Evolutionary conservation across 2,113 vertebrate genomes (phyloP).

Genomic region (Dascyllus trimaculatus): DNA sequence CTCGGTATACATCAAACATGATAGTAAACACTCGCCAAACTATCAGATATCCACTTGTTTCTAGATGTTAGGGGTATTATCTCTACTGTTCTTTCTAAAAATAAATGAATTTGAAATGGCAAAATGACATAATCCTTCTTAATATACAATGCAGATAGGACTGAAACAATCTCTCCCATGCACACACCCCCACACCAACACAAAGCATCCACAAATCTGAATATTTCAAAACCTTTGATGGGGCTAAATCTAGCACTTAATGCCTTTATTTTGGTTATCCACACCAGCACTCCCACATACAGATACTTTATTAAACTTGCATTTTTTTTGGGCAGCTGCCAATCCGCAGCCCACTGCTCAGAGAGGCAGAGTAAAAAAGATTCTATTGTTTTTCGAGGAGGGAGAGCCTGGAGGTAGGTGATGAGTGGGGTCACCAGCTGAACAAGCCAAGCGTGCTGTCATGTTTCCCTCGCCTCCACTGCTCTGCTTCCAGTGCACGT

Average conservation of each 20-base stretch:
- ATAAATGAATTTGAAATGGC: not conserved
- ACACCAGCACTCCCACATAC: conserved; percentile 41
- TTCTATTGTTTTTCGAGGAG: conserved; percentile 70
- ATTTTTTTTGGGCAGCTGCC: conserved; percentile 58
- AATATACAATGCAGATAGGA: not conserved
- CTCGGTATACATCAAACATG: not conserved
- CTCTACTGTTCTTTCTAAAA: conserved; percentile 1
- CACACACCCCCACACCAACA: conserved; percentile 15
- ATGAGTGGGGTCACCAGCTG: conserved; percentile 71
- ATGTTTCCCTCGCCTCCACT: conserved; percentile 57
- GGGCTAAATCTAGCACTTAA: conserved; percentile 30
- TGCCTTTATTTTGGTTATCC: conserved; percentile 28
- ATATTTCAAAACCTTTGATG: conserved; percentile 30
- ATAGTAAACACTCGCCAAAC: not conserved
- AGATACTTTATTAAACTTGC: conserved; percentile 52
- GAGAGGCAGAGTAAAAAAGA: conserved; percentile 63
- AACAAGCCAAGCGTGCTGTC: conserved; percentile 67
- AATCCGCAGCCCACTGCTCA: conserved; percentile 54
- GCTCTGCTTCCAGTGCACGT: conserved; percentile 52
- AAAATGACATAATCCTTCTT: conserved; percentile 18
- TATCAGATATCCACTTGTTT: not conserved
- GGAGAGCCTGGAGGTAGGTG: conserved; percentile 67
- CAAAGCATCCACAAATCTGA: conserved; percentile 21
- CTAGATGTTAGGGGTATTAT: not conserved
- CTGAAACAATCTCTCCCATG: conserved; percentile 2